phyloP scores from a whole-genome alignment of 2,797 vertebrate species.

The Enteromius paludinosus region DNA sequence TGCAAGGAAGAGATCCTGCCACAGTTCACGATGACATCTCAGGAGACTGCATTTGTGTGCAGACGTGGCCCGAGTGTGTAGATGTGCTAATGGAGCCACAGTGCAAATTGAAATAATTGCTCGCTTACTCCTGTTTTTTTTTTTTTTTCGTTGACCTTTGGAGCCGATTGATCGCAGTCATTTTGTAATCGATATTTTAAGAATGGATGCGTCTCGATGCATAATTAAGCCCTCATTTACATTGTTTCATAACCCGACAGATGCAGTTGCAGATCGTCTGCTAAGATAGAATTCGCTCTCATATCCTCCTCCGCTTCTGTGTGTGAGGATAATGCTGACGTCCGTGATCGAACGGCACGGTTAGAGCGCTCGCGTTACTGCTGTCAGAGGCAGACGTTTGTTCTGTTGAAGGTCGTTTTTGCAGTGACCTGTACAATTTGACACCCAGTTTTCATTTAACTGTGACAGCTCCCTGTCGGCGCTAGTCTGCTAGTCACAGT shows the following conservation, averaged over 20 bases:
- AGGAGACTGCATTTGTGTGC: background rate
- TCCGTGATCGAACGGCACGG: slow-evolving; percentile 20
- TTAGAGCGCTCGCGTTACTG: slow-evolving; percentile 36
- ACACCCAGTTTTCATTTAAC: slow-evolving; percentile 54
- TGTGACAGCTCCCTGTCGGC: slow-evolving; percentile 57
- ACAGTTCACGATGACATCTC: slow-evolving; percentile 7
- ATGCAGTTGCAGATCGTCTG: background rate
- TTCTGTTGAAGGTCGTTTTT: slow-evolving; percentile 45
- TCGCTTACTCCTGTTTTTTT: slow-evolving; percentile 54
- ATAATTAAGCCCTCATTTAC: slow-evolving; percentile 12
- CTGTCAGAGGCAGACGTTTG: slow-evolving; percentile 34
- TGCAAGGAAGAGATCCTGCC: slow-evolving; percentile 9
- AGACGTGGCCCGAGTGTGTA: background rate
- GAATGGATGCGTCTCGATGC: background rate
- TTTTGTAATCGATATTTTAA: slow-evolving; percentile 25
- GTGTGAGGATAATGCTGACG: slow-evolving; percentile 32
- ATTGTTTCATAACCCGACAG: background rate
- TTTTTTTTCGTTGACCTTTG: slow-evolving; percentile 65
- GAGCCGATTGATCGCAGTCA: slow-evolving; percentile 54
- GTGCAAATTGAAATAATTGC: slow-evolving; percentile 65
- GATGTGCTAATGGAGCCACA: background rate
- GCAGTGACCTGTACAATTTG: slow-evolving; percentile 62
- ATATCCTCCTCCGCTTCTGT: slow-evolving; percentile 4
- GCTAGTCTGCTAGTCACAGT: slow-evolving; percentile 56
- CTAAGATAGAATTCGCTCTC: background rate